Conservation (phyloP, 2,888 invertebrate species). For the Gibbula magus region DNA sequence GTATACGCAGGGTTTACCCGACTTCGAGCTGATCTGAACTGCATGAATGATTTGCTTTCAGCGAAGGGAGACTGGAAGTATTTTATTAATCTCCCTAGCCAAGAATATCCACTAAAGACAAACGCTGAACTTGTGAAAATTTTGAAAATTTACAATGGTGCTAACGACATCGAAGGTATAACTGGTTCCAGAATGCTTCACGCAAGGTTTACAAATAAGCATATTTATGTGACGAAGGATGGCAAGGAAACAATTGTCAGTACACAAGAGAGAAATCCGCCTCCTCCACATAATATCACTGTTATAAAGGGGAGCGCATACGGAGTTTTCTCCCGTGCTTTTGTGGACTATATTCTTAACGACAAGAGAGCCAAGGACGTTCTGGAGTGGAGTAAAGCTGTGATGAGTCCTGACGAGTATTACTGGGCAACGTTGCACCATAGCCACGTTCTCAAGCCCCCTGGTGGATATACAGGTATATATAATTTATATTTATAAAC, state of each 20-base stretch:
- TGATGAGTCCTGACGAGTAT: slow-evolving; percentile 73
- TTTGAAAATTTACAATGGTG: slow-evolving; percentile 71
- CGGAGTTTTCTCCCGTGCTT: slow-evolving; percentile 69
- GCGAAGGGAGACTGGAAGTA: slow-evolving; percentile 66
- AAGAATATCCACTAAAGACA: slow-evolving; percentile 72
- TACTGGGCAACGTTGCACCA: slow-evolving; percentile 73
- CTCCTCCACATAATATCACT: slow-evolving; percentile 52
- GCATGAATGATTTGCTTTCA: slow-evolving; percentile 68
- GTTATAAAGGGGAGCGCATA: slow-evolving; percentile 73
- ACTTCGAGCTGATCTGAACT: slow-evolving; percentile 72
- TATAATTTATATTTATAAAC: not conserved
- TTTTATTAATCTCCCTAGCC: slow-evolving; percentile 72
- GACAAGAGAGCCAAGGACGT: slow-evolving; percentile 63
- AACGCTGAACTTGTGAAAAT: slow-evolving; percentile 72
- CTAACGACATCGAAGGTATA: slow-evolving; percentile 73
- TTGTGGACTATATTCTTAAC: slow-evolving; percentile 67
- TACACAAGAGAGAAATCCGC: slow-evolving; percentile 34
- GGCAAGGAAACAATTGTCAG: slow-evolving; percentile 45
- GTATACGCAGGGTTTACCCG: slow-evolving; percentile 70
- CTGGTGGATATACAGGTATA: slow-evolving; percentile 70
- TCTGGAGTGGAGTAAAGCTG: slow-evolving; percentile 67
- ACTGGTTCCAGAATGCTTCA: slow-evolving; percentile 53
- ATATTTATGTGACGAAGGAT: slow-evolving; percentile 27
- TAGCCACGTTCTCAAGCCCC: slow-evolving; percentile 65
- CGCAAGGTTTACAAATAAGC: slow-evolving; percentile 39